Conservation (phyloP, 1,140 invertebrate genomes). For the Lepidostoma basale region DNA sequence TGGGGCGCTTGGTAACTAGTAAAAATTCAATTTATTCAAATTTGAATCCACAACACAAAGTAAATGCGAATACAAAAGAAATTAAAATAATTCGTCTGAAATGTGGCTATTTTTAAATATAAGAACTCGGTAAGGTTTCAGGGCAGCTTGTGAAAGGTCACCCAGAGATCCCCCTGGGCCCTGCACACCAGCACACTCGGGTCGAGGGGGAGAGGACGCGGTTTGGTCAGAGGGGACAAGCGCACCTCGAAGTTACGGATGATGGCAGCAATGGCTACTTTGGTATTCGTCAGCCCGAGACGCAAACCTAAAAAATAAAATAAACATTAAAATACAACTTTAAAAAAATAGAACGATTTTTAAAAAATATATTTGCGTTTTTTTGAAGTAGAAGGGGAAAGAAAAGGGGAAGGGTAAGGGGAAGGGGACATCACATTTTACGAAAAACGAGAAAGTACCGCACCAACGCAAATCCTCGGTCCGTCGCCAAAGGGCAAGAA, state of each 20-base stretch:
- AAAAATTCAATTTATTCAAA: too few relatives aligned
- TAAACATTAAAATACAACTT: background rate
- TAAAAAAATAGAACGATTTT: too few relatives aligned
- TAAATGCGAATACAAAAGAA: background rate
- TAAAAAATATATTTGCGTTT: too few relatives aligned
- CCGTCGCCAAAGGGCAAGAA: conserved; percentile 66
- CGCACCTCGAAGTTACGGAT: conserved; percentile 40
- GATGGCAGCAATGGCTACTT: conserved; percentile 27
- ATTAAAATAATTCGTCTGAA: background rate
- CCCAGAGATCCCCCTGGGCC: conserved; percentile 33
- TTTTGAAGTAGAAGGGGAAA: too few relatives aligned
- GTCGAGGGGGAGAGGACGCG: conserved; percentile 29
- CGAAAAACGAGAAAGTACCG: too few relatives aligned
- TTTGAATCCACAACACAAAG: background rate
- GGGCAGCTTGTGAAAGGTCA: conserved; percentile 35
- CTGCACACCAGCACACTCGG: conserved; percentile 24
- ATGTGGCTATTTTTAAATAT: too few relatives aligned
- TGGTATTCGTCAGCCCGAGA: conserved; percentile 32
- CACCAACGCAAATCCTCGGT: conserved; percentile 56
- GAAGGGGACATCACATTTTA: too few relatives aligned
- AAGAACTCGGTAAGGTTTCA: too few relatives aligned
- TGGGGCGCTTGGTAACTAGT: too few relatives aligned
- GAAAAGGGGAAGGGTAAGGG: too few relatives aligned
- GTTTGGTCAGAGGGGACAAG: conserved; percentile 27
- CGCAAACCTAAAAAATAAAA: conserved; percentile 37